These are phyloP conservation scores for Epirrhoe tristata DNA, from an alignment of 2,888 invertebrate species.

Conservation along the genomic window DNA sequence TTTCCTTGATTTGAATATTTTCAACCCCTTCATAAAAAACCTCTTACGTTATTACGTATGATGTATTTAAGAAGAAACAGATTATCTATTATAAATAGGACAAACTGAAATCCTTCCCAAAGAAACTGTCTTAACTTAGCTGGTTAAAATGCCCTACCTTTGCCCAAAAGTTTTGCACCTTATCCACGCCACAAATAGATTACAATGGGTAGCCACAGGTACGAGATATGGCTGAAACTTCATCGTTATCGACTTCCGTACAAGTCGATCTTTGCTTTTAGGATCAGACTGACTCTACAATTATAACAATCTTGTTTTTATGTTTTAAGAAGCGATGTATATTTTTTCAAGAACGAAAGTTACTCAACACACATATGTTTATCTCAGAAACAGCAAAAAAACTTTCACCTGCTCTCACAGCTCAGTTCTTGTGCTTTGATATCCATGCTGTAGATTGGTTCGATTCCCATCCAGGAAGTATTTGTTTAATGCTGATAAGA, in stretches of 20 bases:
- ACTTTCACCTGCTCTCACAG: neutral
- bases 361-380: neutral
- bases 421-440: too few relatives aligned
- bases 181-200: slow-evolving; percentile 43
- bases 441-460: too few relatives aligned
- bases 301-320: neutral
- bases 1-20: slow-evolving; percentile 1
- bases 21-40: neutral
- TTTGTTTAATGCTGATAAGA: too few relatives aligned
- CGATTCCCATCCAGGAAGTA: too few relatives aligned
- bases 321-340: too few relatives aligned
- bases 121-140: neutral
- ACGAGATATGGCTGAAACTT: slow-evolving; percentile 41
- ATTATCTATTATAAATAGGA: too few relatives aligned
- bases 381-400: neutral
- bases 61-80: too few relatives aligned
- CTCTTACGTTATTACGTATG: neutral
- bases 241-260: slow-evolving; percentile 40
- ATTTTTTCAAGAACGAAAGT: neutral
- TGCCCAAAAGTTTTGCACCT: slow-evolving; percentile 28
- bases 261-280: slow-evolving; percentile 18
- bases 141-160: slow-evolving; percentile 10
- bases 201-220: slow-evolving; percentile 36
- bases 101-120: neutral
- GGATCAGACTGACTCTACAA: neutral